phyloP scores from a whole-genome alignment of 53 echinoderm and acorn worm genomes.

The Temnopleurus reevesii region DNA sequence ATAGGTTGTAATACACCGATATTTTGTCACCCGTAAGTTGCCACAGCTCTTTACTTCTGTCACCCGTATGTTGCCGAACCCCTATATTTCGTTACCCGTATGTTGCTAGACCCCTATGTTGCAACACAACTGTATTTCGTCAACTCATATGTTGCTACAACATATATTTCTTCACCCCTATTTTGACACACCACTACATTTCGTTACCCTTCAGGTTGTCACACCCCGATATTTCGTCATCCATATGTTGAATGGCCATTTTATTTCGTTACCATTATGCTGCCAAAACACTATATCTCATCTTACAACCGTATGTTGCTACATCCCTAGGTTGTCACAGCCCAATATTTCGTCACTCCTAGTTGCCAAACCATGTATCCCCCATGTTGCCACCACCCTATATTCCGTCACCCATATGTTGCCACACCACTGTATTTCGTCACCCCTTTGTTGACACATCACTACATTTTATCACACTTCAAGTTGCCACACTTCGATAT shows the following conservation, averaged over 20 bases:
- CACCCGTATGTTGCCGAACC: not conserved
- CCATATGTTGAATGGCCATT: no score
- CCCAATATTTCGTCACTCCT: not conserved
- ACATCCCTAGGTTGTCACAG: no score
- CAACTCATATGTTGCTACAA: no score
- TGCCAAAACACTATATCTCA: not conserved
- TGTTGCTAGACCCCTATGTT: no score
- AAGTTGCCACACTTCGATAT: not conserved
- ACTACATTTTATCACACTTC: not conserved
- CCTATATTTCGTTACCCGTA: not conserved
- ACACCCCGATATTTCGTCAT: not conserved
- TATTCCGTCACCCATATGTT: no score
- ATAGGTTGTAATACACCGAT: no score
- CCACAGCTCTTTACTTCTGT: not conserved
- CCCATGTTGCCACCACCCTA: not conserved
- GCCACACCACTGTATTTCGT: no score
- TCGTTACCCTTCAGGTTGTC: not conserved
- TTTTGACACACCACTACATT: not conserved
- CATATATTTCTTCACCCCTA: not conserved
- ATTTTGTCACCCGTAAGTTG: not conserved
- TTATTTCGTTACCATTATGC: not conserved
- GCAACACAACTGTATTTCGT: no score
- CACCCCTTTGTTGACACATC: no score
- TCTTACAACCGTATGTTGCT: no score
- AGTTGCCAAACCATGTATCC: not conserved